Percentiles rank a stretch among this genome's conserved stretches.
Evolutionary conservation across 2,888 invertebrate genomes (phyloP).

Genomic region (Epistrophe eligans): DNA sequence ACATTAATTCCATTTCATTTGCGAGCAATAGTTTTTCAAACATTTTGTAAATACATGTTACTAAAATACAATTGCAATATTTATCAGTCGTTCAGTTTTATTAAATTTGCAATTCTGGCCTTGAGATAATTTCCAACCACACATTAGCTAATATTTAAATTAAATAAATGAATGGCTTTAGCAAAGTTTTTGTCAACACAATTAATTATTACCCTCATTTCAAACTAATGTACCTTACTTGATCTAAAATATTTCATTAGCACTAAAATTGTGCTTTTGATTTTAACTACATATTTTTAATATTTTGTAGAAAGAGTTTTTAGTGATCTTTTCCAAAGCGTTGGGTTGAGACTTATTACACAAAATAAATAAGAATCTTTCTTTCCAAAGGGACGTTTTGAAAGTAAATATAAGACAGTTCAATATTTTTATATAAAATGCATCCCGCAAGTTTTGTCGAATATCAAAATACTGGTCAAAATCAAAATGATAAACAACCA

Average conservation of each 20-base stretch:
- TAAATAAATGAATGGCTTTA: slow-evolving; percentile 22
- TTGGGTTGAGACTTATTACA: not conserved
- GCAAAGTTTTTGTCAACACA: slow-evolving; percentile 33
- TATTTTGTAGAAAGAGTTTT: not conserved
- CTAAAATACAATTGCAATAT: not conserved
- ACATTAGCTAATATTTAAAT: not conserved
- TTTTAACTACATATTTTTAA: not conserved
- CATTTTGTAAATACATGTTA: not conserved
- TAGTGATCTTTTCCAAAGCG: slow-evolving; percentile 22
- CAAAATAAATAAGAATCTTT: not conserved
- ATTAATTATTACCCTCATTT: slow-evolving; percentile 44
- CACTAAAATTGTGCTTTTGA: not conserved
- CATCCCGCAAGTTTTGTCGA: slow-evolving; percentile 77
- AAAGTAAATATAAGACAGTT: not conserved
- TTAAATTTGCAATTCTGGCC: slow-evolving; percentile 40
- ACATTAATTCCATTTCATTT: not conserved
- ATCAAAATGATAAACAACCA: slow-evolving; percentile 70
- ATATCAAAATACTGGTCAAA: slow-evolving; percentile 74
- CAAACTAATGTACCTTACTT: not conserved
- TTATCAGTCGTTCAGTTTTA: not conserved
- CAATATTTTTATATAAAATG: slow-evolving; percentile 77
- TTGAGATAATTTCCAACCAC: slow-evolving; percentile 32
- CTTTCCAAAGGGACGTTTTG: not conserved
- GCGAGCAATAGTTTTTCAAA: not conserved
- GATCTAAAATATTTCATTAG: not conserved